These are phyloP conservation scores for Cuculus canorus DNA, from an alignment of 2,797 vertebrate genomes.

Conservation along the genomic window DNA sequence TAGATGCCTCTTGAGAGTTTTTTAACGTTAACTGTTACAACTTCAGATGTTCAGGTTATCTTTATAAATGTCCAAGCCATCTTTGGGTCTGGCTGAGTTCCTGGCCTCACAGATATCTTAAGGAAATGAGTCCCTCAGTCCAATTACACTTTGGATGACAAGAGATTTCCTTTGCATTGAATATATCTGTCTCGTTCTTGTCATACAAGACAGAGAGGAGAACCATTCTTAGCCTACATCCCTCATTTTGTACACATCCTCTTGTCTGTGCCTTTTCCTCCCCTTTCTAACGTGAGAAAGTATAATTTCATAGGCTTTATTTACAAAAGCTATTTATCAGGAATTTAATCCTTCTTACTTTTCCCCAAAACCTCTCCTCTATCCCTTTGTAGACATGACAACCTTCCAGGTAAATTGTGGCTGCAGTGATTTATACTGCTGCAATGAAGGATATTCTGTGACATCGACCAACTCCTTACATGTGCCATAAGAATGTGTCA, in stretches of 20 bases:
- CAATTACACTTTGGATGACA: conserved; percentile 42
- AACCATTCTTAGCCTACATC: not conserved
- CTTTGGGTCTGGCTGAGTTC: conserved; percentile 27
- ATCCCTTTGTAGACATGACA: not conserved
- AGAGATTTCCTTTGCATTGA: conserved; percentile 40
- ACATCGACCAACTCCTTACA: not conserved
- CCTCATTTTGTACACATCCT: not conserved
- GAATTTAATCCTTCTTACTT: not conserved
- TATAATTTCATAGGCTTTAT: conserved; percentile 5
- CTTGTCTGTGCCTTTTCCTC: not conserved
- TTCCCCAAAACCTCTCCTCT: not conserved
- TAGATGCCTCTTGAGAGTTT: not conserved
- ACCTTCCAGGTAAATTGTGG: not conserved
- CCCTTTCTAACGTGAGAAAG: not conserved
- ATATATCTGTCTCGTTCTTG: conserved; percentile 2
- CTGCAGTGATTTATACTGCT: not conserved
- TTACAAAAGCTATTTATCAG: not conserved
- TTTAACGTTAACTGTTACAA: not conserved
- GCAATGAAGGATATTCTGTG: not conserved
- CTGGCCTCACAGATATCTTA: conserved; percentile 43
- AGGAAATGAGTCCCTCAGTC: conserved; percentile 34
- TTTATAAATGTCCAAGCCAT: conserved; percentile 20
- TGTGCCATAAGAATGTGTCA: not conserved
- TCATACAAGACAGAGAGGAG: not conserved
- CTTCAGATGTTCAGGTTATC: conserved; percentile 3